Conservation (phyloP, 2,888 invertebrate species). For the Archips crataeganus region DNA sequence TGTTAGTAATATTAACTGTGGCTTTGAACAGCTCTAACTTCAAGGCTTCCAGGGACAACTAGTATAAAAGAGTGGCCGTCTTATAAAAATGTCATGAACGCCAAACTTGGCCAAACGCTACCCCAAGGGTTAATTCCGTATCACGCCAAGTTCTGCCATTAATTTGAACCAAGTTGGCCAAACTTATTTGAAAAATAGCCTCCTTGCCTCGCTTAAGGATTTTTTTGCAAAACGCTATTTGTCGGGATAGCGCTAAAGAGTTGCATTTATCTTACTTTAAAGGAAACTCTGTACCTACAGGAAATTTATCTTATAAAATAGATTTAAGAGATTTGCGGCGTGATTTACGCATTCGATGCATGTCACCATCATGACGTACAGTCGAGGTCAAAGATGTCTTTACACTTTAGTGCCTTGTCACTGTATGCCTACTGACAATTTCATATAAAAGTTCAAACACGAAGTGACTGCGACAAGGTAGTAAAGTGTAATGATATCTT, state of each 20-base stretch:
- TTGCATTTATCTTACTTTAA: constrained; percentile 36
- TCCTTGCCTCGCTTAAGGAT: constrained; percentile 16
- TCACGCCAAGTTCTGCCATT: constrained; percentile 23
- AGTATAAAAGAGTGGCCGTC: no score
- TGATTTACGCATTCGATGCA: not conserved
- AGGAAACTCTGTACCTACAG: constrained; percentile 3
- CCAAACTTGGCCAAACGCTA: constrained; percentile 1
- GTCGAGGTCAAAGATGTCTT: no score
- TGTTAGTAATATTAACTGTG: no score
- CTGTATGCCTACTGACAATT: no score
- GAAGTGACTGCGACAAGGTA: no score
- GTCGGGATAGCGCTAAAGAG: constrained; percentile 14
- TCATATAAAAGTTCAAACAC: no score
- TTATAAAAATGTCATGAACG: not conserved
- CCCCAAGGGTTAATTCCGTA: constrained; percentile 11
- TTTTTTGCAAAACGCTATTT: constrained; percentile 34
- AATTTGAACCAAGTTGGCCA: constrained; percentile 20
- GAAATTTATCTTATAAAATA: constrained; percentile 13
- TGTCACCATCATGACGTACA: no score
- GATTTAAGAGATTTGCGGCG: not conserved
- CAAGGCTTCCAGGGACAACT: no score
- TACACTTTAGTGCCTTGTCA: no score
- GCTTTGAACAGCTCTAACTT: no score
- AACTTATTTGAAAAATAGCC: constrained; percentile 27
- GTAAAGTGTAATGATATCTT: no score